A percentile compares a stretch with the other conserved stretches of the same genome.
Conservation (phyloP, 2,797 vertebrate species). For the Labeo calbasu region DNA sequence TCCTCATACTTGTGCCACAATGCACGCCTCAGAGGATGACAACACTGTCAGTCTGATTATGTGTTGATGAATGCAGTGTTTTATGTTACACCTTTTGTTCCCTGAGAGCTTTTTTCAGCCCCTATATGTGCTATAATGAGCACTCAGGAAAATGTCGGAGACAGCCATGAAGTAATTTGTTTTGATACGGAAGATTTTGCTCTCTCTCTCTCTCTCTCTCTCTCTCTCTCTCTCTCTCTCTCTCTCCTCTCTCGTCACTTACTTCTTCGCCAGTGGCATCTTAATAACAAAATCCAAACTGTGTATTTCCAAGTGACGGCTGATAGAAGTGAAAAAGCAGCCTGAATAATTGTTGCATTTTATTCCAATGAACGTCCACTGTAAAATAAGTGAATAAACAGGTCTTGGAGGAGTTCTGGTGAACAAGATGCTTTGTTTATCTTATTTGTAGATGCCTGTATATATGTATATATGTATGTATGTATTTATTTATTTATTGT, state of each 20-base stretch:
- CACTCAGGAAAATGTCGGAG: constrained; percentile 23
- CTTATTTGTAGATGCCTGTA: no score
- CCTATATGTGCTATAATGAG: constrained; percentile 36
- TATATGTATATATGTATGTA: neutral
- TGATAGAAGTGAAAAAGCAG: constrained; percentile 5
- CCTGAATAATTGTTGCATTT: neutral
- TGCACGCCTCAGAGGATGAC: constrained; percentile 29
- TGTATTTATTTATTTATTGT: neutral
- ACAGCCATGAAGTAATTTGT: constrained; percentile 50
- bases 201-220: constrained; percentile 13
- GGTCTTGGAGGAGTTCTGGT: neutral
- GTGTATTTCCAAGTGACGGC: neutral
- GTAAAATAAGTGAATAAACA: neutral
- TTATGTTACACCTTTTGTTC: constrained; percentile 44
- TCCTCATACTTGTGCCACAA: constrained; percentile 13
- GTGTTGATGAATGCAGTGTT: constrained; percentile 9
- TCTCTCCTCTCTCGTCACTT: constrained; percentile 28
- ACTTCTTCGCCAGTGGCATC: neutral
- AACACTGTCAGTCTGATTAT: constrained; percentile 45
- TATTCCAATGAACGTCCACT: neutral
- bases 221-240: constrained; percentile 8
- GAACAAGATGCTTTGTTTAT: neutral
- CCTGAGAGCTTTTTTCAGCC: constrained; percentile 11
- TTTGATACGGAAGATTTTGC: constrained; percentile 39
- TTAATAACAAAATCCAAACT: constrained; percentile 17